These are phyloP conservation scores for Eretmochelys imbricata DNA, from an alignment of 2,113 vertebrate genomes.

Conservation along the genomic window DNA sequence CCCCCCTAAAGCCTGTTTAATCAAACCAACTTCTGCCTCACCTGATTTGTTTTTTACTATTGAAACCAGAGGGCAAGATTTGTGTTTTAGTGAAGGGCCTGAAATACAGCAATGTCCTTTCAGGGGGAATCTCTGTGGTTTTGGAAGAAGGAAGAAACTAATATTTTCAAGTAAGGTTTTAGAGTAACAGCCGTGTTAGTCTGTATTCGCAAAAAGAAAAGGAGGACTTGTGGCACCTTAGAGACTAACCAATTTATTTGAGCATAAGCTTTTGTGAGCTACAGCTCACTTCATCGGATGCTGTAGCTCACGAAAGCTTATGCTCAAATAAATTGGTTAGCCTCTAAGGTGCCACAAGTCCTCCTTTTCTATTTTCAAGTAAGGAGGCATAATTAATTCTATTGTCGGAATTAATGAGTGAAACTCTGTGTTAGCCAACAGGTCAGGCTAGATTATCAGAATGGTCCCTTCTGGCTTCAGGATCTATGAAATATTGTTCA, in stretches of 20 bases:
- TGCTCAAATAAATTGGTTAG: too few species aligned
- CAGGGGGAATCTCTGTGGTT: not conserved
- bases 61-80: not conserved
- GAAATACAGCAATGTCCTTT: fast-evolving
- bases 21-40: not conserved
- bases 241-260: too few species aligned
- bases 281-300: too few species aligned
- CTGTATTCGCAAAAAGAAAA: too few species aligned
- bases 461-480: not conserved
- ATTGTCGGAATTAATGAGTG: not conserved
- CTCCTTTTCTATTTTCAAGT: not conserved
- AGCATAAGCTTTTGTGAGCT: too few species aligned
- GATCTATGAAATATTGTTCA: fast-evolving
- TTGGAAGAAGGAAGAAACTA: not conserved
- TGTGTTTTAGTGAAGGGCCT: fast-evolving
- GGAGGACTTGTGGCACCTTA: too few species aligned
- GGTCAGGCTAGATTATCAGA: not conserved
- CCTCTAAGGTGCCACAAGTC: too few species aligned
- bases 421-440: fast-evolving
- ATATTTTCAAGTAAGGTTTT: not conserved
- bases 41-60: not conserved
- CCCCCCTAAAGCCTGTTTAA: not conserved
- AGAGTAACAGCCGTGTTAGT: too few species aligned
- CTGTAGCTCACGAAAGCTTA: too few species aligned
- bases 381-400: not conserved